Conservation (phyloP, 2,113 vertebrate genomes). For the Osmerus eperlanus region DNA sequence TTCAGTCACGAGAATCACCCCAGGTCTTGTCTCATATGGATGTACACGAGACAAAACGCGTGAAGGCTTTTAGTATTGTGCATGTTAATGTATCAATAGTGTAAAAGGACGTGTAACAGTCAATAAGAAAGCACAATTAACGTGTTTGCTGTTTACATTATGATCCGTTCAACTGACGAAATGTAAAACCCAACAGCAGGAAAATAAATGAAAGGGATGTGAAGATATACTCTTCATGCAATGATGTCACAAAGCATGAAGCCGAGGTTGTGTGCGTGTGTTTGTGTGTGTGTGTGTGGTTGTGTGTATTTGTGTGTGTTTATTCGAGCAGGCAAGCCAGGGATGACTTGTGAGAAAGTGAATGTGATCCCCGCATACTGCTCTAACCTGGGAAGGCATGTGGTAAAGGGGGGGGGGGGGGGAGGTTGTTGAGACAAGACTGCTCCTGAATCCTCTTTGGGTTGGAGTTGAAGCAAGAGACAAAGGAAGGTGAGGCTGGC, state of each 20-base stretch:
- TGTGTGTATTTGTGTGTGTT: slow-evolving; percentile 1
- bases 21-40: slow-evolving; percentile 6
- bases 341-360: slow-evolving; percentile 38
- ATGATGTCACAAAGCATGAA: too few relatives aligned
- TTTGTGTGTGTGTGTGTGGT: slow-evolving; percentile 2
- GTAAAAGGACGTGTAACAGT: neutral
- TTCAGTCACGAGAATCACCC: slow-evolving; percentile 1
- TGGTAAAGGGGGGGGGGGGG: slow-evolving; percentile 9
- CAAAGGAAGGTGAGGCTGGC: slow-evolving; percentile 65
- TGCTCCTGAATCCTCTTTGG: slow-evolving; percentile 60
- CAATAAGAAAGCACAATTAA: slow-evolving; percentile 3
- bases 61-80: too few relatives aligned
- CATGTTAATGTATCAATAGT: too few relatives aligned
- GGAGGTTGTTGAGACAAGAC: slow-evolving; percentile 30
- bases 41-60: slow-evolving; percentile 5
- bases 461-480: slow-evolving; percentile 62
- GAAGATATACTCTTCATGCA: slow-evolving; percentile 27
- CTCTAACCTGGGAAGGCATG: slow-evolving; percentile 35
- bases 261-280: slow-evolving; percentile 25
- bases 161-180: slow-evolving; percentile 23
- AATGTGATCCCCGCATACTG: slow-evolving; percentile 48
- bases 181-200: slow-evolving; percentile 25
- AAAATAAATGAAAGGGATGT: slow-evolving; percentile 11
- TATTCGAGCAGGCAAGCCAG: neutral
- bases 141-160: neutral